phyloP scores from a whole-genome alignment of 2,113 vertebrate species.

The Megaceryle maxima region DNA sequence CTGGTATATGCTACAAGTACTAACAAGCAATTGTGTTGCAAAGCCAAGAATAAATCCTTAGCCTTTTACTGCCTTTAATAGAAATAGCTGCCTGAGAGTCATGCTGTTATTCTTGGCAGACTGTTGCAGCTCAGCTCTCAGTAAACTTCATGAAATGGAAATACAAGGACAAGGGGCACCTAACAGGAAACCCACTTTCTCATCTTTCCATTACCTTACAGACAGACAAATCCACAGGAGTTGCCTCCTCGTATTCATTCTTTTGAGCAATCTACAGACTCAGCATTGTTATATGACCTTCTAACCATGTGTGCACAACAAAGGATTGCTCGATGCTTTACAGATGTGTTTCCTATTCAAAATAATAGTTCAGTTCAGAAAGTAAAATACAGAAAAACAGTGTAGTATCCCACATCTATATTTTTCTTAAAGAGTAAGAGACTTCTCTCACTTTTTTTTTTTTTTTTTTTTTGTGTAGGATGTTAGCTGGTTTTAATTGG shows the following conservation, averaged over 20 bases:
- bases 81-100: not conserved
- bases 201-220: accelerated
- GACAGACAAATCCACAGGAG: not conserved
- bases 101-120: not conserved
- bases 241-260: not conserved
- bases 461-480: not conserved
- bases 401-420: not conserved
- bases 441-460: not conserved
- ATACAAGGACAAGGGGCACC: not conserved
- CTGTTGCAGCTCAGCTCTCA: not conserved
- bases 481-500: not conserved
- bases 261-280: not conserved
- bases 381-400: not conserved
- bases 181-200: not conserved
- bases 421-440: not conserved
- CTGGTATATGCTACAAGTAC: not conserved
- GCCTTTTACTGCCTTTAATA: not conserved
- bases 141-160: not conserved
- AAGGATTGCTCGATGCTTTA: not conserved
- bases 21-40: not conserved
- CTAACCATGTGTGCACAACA: not conserved
- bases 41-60: constrained; percentile 2
- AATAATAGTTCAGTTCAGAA: not conserved
- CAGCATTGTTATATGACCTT: not conserved
- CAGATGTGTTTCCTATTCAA: not conserved